These are phyloP conservation scores for Festucalex cinctus DNA, from an alignment of 2,113 vertebrate genomes.

Conservation along the genomic window DNA sequence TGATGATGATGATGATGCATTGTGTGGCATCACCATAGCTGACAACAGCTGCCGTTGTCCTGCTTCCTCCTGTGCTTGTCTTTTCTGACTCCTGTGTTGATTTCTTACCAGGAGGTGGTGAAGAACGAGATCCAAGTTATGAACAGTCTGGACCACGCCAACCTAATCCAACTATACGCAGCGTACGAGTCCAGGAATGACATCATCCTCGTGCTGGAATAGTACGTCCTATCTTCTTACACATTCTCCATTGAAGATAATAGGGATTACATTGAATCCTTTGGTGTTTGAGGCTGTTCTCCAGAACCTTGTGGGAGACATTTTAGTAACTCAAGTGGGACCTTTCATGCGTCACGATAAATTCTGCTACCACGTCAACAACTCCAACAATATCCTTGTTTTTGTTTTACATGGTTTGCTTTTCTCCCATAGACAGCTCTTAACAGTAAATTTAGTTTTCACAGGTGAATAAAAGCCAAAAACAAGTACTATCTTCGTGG, in stretches of 20 bases:
- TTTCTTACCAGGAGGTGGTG: conserved; percentile 83
- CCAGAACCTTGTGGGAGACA: no score
- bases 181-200: conserved; percentile 93
- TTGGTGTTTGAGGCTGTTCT: no score
- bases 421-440: no score
- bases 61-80: conserved; percentile 12
- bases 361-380: no score
- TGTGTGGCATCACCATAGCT: conserved; percentile 36
- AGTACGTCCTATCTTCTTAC: conserved; percentile 78
- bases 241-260: not conserved
- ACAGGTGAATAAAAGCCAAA: no score
- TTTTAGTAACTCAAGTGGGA: not conserved
- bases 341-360: not conserved
- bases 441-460: no score
- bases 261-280: not conserved
- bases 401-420: no score
- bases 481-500: no score
- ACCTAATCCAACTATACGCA: conserved; percentile 94
- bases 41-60: conserved; percentile 56
- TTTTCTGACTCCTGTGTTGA: conserved; percentile 1
- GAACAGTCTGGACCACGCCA: conserved; percentile 94
- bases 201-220: conserved; percentile 94
- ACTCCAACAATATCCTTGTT: no score
- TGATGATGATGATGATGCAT: conserved; percentile 35
- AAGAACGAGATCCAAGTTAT: conserved; percentile 96